Evolutionary conservation across 2,113 vertebrate species (phyloP).

Genomic region (Arenaria interpres): DNA sequence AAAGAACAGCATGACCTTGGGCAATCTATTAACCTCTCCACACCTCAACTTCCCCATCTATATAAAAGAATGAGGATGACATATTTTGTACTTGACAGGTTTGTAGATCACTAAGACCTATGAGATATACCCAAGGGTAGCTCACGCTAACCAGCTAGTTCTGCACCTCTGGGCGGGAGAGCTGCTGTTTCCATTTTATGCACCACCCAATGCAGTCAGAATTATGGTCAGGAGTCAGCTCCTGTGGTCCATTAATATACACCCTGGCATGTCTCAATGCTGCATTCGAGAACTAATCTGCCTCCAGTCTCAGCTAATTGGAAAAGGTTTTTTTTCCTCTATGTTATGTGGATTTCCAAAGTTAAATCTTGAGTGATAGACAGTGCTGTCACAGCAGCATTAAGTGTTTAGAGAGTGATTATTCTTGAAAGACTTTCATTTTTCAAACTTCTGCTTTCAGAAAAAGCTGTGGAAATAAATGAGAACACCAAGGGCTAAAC

Average conservation of each 20-base stretch:
- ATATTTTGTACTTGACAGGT: slow-evolving; percentile 34
- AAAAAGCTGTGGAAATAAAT: slow-evolving; percentile 59
- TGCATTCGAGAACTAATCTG: slow-evolving; percentile 64
- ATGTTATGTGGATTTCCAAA: slow-evolving; percentile 73
- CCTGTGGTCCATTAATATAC: slow-evolving; percentile 44
- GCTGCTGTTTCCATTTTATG: slow-evolving; percentile 13
- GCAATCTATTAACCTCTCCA: slow-evolving; percentile 4
- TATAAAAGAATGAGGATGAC: slow-evolving; percentile 18
- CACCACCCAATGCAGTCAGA: background rate
- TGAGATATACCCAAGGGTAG: background rate
- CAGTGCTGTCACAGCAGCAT: slow-evolving; percentile 79
- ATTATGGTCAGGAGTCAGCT: background rate
- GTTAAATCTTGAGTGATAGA: slow-evolving; percentile 81
- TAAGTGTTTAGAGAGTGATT: slow-evolving; percentile 79
- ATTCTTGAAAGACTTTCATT: slow-evolving; percentile 75
- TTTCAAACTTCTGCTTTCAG: slow-evolving; percentile 66
- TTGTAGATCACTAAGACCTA: slow-evolving; percentile 43
- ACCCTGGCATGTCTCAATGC: background rate
- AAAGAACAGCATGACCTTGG: slow-evolving; percentile 36
- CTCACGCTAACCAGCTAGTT: background rate
- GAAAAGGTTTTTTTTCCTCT: slow-evolving; percentile 59
- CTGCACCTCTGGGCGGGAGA: background rate
- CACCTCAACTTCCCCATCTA: slow-evolving; percentile 4
- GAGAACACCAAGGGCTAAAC: slow-evolving; percentile 64
- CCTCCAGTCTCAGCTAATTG: slow-evolving; percentile 71